Evolutionary conservation across 2,113 vertebrate genomes (phyloP), one percentile per base, ranked within the genome.

Genomic region (Nanger granti): DNA sequence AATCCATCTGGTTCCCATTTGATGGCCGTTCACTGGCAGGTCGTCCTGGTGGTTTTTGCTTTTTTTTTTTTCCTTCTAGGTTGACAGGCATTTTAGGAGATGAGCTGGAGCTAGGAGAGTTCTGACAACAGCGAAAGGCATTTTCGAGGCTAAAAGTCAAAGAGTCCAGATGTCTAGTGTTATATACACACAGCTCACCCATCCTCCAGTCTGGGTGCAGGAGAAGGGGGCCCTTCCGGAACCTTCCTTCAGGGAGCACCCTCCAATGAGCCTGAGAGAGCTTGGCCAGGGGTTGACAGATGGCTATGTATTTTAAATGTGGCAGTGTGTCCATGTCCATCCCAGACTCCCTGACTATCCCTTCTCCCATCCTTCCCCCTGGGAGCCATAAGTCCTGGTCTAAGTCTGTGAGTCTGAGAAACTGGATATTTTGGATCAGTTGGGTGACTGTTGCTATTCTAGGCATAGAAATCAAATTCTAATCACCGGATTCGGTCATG

Each of bases 401-500:
- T 22, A 54, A 20, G 17, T 83, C 80, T 52, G 17, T 22, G 80
- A 83, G 29, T 34, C 47, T 22, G 5, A 11, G 47, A 20, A 55
- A 15, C 26, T 3, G 11, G 18, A 1, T 24, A 1, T 7, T 41
- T 10, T 2, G 8, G 1, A 17, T 10, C 8, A 1, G 0, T 1
- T 31, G 2, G 11, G 0, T 24, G n/a, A 28, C 4, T 0, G 13
- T 12, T 5, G 8, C 82, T n/a, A 2, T 5, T 18, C 37, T 44
- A 10, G 26, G 28, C 28, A 1, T 0, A 2, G 14, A 41, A 18
- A 7, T 2, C 0, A 31, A 26, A 22, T 14, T 10, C 1, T 12
- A 9, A 20, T n/a, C 4, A 31, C 4, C 0, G 0, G 24, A 17
- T 7, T 4, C 4, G 15, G 4, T 44, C 31, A 0, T 8, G 1